Evolutionary conservation across 1,140 invertebrate genomes (phyloP), one percentile per base, ranked within the genome.

Genomic region (Onthophagus taurus): DNA sequence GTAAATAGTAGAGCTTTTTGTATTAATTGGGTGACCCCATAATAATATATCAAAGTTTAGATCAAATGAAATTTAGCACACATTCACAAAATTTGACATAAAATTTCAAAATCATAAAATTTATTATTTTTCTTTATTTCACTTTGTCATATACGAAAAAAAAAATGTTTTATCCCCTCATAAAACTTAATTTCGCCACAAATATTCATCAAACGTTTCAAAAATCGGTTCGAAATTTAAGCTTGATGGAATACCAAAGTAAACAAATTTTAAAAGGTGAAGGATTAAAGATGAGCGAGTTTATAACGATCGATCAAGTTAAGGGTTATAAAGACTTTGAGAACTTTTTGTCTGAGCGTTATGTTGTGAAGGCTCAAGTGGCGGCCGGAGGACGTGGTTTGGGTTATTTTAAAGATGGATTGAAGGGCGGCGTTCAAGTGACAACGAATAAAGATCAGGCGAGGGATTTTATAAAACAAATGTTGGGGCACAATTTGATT

Each of bases 401-500:
- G 24, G 36, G 36, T 24, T 21, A 24, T 14, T 38, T 38, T 13
- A 21, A 38, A 7, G 24, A 14, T 7, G 36, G 36, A 8, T 24
- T 38, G 4, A 23, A 24, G 24, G 36, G 36, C 7, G 36, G 36
- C 4, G 36, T 38, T 4, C 17, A 23, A 21, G 9, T 24, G 4
- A 24, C 36, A 5, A 17, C 4, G 9, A 23, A 9, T 23, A 20
- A 24, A 9, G 3, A 3, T 3, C 7, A 21, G 13, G 36, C 21
- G 2, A 38, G 8, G 13, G 18, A 24, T 9, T 21, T 19, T 12
- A 12, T 38, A 8, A 24, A 4, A 3, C 20, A 24, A 6, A 38
- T 38, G 36, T 21, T 38, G 20, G 36, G 36, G 6, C 36, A 38
- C 19, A 18, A 21, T 24, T 38, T 38, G 20, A 38, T 38, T 4